Percentiles rank a stretch among this genome's conserved stretches.
Evolutionary conservation across 2,888 invertebrate species (phyloP).

Genomic region (Aphidoletes aphidimyza): DNA sequence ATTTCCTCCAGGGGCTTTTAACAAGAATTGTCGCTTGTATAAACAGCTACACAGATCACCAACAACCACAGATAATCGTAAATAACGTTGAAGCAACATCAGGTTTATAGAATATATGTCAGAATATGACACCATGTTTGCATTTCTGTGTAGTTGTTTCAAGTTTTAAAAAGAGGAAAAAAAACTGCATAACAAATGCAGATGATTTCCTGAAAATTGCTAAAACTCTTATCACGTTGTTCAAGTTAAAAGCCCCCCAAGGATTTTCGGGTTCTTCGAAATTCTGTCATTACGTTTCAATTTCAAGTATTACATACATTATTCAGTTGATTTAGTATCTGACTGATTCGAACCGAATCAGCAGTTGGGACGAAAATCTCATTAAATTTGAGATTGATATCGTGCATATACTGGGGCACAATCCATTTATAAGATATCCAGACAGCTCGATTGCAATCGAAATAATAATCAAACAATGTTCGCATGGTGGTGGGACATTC

Average conservation of each 20-base stretch:
- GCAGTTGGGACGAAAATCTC: conserved; percentile 91
- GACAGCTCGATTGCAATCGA: conserved; percentile 72
- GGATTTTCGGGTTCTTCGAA: no score
- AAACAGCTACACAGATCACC: no score
- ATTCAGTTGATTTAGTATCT: conserved; percentile 82
- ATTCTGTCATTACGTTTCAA: not conserved
- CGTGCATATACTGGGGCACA: conserved; percentile 81
- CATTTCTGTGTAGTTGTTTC: not conserved
- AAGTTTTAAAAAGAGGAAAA: no score
- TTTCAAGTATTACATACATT: conserved; percentile 68
- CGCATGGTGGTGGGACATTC: conserved; percentile 79
- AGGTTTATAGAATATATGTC: no score
- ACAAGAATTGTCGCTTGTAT: no score
- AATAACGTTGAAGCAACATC: no score
- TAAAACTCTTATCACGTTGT: no score
- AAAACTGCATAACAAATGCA: no score
- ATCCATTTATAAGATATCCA: conserved; percentile 91
- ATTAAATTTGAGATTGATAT: conserved; percentile 75
- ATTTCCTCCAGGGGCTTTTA: not conserved
- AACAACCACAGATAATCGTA: no score
- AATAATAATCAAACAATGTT: conserved; percentile 84
- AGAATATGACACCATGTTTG: no score
- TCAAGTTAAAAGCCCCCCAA: no score
- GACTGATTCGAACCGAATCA: conserved; percentile 84
- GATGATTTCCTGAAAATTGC: no score